Conservation (phyloP, 2,113 vertebrate genomes). For the Apaloderma vittatum region DNA sequence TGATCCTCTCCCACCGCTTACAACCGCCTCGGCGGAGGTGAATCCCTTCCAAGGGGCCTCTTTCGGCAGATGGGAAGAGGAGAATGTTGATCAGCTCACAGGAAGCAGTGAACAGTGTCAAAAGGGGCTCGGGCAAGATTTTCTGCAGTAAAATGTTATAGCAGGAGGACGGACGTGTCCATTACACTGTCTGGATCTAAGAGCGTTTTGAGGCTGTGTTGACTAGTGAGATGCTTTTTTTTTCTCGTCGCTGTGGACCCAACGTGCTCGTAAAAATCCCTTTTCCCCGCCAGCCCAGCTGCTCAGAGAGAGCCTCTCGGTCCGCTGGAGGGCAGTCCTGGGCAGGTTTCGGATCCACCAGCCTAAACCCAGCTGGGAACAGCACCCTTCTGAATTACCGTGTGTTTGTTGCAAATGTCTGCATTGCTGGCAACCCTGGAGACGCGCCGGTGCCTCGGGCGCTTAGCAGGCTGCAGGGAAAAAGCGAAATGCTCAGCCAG, state of each 20-base stretch:
- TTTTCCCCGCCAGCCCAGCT: no score
- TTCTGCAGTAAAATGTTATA: background rate
- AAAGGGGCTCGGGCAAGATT: background rate
- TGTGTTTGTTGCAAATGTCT: background rate
- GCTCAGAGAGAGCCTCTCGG: background rate
- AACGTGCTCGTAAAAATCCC: rapidly evolving
- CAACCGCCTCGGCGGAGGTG: background rate
- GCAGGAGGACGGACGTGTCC: background rate
- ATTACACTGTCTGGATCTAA: background rate
- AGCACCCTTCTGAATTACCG: background rate
- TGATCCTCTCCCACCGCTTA: constrained; percentile 18
- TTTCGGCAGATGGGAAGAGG: background rate
- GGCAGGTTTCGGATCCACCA: background rate
- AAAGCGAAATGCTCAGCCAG: background rate
- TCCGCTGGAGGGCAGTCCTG: constrained; percentile 28
- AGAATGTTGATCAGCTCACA: background rate
- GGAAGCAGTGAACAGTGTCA: background rate
- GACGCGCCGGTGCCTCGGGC: background rate
- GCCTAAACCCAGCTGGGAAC: background rate
- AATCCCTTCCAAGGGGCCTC: constrained; percentile 37
- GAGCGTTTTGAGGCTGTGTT: background rate
- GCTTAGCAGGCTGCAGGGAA: background rate
- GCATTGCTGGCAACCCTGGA: background rate
- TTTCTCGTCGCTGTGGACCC: no score
- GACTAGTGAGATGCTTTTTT: background rate